phyloP scores from a whole-genome alignment of 2,113 vertebrate genomes.

The Gnathonemus echidnorhynchus region DNA sequence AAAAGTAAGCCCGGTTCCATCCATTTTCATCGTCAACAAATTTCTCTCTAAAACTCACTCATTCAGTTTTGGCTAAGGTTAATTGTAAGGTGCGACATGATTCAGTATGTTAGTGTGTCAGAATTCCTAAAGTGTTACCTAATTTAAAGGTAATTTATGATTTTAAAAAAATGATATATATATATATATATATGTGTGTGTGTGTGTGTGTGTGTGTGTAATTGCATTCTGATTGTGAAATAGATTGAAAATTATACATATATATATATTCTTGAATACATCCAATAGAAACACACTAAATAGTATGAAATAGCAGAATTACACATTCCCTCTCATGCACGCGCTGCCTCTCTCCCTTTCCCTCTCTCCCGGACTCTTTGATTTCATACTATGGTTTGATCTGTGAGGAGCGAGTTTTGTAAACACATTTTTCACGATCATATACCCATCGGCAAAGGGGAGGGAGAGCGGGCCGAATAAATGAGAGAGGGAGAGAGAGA shows the following conservation, averaged over 20 bases:
- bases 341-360: slow-evolving; percentile 40
- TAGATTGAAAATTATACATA: slow-evolving; percentile 39
- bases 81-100: neutral
- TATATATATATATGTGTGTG: no score
- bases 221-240: slow-evolving; percentile 57
- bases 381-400: slow-evolving; percentile 70
- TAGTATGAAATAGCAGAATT: slow-evolving; percentile 59
- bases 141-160: slow-evolving; percentile 25
- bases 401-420: slow-evolving; percentile 74
- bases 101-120: slow-evolving; percentile 37
- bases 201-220: no score
- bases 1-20: neutral
- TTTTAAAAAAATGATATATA: slow-evolving; percentile 44
- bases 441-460: slow-evolving; percentile 70
- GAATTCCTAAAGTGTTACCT: slow-evolving; percentile 51
- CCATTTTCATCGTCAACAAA: neutral
- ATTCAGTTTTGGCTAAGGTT: neutral
- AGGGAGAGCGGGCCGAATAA: slow-evolving; percentile 60
- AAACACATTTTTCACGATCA: slow-evolving; percentile 77
- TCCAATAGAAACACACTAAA: slow-evolving; percentile 42
- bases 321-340: slow-evolving; percentile 53
- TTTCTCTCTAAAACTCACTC: neutral
- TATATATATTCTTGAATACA: slow-evolving; percentile 41
- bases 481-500: slow-evolving; percentile 52
- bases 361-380: slow-evolving; percentile 64